These are phyloP conservation scores for Vidua macroura DNA, from an alignment of 2,113 vertebrate species.

Conservation along the genomic window DNA sequence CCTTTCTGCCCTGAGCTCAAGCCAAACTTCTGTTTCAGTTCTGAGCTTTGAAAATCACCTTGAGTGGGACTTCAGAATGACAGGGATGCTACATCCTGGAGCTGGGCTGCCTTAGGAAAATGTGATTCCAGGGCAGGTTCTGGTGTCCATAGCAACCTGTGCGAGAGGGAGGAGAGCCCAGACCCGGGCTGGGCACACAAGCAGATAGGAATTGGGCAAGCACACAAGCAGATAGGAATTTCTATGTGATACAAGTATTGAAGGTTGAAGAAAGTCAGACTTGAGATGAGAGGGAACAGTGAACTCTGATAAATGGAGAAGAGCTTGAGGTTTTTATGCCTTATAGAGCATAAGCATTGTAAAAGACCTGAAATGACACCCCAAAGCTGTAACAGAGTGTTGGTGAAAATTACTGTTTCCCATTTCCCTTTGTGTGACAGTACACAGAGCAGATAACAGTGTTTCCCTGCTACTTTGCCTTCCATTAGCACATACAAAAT, in stretches of 20 bases:
- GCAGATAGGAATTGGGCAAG: not conserved
- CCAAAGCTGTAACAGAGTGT: not conserved
- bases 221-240: not conserved
- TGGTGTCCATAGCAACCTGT: slow-evolving; percentile 2
- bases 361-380: not conserved
- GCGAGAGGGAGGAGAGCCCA: not conserved
- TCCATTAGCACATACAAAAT: not conserved
- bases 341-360: not conserved
- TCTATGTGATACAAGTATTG: not conserved
- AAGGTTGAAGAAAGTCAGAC: not conserved
- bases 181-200: not conserved
- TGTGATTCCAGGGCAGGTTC: not conserved
- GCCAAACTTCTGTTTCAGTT: not conserved
- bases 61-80: not conserved
- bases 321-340: not conserved
- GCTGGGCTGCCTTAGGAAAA: not conserved
- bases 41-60: not conserved
- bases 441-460: not conserved
- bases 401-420: not conserved
- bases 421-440: not conserved
- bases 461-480: not conserved
- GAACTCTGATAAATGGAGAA: not conserved
- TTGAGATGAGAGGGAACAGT: not conserved
- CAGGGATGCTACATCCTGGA: not conserved
- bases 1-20: not conserved